Evolutionary conservation across 2,888 invertebrate species (phyloP), one percentile per base, ranked within the genome.

Genomic region (Eilema griseolum): DNA sequence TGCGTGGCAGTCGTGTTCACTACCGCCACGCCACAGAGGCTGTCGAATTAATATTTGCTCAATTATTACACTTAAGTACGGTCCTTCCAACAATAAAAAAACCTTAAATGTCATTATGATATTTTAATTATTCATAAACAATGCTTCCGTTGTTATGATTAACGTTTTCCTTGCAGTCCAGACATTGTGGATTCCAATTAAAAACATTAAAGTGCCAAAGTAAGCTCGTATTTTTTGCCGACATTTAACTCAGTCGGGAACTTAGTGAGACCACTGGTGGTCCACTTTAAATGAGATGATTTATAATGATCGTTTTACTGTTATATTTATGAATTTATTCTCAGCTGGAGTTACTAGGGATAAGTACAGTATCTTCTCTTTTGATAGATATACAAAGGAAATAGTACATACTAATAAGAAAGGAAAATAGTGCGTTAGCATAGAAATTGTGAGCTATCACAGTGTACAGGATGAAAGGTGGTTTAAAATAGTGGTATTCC

Each of bases 151-250:
- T 59, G 26, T 24, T 24, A 59, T 12, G 24, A 8, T 24, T 59
- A 59, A 59, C 57, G 31, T 59, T 59, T 33, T 56, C 26, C n/a
- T 57, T n/a, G 52, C 52, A n/a, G 52, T 52, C n/a, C 52, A 52
- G 52, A 52, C 52, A 52, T n/a, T 52, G 52, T n/a, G 52, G n/a
- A 52, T n/a, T 52, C 52, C 52, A 52, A 52, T 52, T 52, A 52
- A 52, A 52, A 10, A 52, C 52, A 52, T 52, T 52, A 52, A n/a
- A n/a, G n/a, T n/a, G n/a, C 52, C 52, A 16, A 52, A 52, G 20
- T 8, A 5, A 10, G 2, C n/a, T 52, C n/a, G n/a, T 52, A 52
- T 52, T 52, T 52, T 52, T 52, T 52, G 52, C 52, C 7, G 20
- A 10, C n/a, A 10, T 52, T 52, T n/a, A 52, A 52, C n/a, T 52